Conservation (phyloP, 2,797 vertebrate species). For the Salarias fasciatus region DNA sequence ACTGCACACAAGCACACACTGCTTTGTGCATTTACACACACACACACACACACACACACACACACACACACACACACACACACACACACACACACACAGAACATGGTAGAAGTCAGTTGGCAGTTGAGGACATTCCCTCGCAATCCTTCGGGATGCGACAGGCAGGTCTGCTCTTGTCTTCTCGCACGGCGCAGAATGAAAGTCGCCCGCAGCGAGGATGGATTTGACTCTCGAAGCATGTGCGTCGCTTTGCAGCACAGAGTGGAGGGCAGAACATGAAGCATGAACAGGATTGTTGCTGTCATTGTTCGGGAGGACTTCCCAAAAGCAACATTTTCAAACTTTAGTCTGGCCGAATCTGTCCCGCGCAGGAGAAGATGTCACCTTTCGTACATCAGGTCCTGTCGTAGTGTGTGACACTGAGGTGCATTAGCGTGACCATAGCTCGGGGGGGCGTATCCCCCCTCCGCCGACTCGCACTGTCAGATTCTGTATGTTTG, state of each 20-base stretch:
- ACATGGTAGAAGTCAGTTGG: conserved; percentile 38
- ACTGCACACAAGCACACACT: background rate
- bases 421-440: conserved; percentile 22
- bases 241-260: conserved; percentile 46
- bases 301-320: conserved; percentile 15
- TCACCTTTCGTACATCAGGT: background rate
- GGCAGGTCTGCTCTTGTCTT: conserved; percentile 73
- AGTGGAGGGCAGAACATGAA: conserved; percentile 10
- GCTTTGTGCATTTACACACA: conserved; percentile 1
- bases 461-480: conserved; percentile 28
- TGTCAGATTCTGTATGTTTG: conserved; percentile 67
- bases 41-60: conserved; percentile 1
- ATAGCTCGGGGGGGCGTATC: conserved; percentile 34
- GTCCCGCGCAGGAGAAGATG: conserved; percentile 11
- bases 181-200: conserved; percentile 45
- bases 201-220: conserved; percentile 52
- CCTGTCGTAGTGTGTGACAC: conserved; percentile 2
- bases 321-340: conserved; percentile 13
- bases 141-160: conserved; percentile 48
- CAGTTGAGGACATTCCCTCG: conserved; percentile 44
- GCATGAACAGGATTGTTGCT: conserved; percentile 6
- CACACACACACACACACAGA: conserved; percentile 5
- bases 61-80: conserved; percentile 2
- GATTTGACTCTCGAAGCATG: conserved; percentile 45
- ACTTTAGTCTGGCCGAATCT: conserved; percentile 21